phyloP scores from a whole-genome alignment of 2,113 vertebrate genomes.

The Perca flavescens region DNA sequence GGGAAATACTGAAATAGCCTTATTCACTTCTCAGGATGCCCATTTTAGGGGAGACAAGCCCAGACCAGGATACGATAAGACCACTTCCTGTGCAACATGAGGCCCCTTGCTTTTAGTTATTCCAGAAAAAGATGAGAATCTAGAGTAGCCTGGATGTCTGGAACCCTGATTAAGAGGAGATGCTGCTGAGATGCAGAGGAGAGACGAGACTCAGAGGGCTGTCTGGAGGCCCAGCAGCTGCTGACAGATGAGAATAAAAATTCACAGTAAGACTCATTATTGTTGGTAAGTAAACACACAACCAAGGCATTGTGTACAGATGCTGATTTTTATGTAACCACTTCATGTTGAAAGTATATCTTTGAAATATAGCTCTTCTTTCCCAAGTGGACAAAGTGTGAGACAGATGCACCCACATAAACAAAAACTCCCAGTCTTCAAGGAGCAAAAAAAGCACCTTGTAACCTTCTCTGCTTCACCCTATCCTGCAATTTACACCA shows the following conservation, averaged over 20 bases:
- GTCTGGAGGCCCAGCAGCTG: slow-evolving; percentile 38
- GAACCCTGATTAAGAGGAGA: slow-evolving; percentile 23
- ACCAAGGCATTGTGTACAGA: neutral
- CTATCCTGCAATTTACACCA: slow-evolving; percentile 15
- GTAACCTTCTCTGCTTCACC: neutral
- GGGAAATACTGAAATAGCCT: slow-evolving; percentile 71
- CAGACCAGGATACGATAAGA: slow-evolving; percentile 47
- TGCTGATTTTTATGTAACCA: neutral
- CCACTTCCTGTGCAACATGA: slow-evolving; percentile 47
- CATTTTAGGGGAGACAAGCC: slow-evolving; percentile 59
- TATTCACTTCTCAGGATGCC: slow-evolving; percentile 66
- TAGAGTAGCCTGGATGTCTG: slow-evolving; percentile 26
- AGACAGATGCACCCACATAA: neutral
- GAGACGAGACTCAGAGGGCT: slow-evolving; percentile 1
- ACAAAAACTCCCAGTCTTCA: neutral
- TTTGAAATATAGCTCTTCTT: slow-evolving; percentile 7
- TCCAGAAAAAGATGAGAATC: slow-evolving; percentile 45
- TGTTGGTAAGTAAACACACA: slow-evolving; percentile 1
- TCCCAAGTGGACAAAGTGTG: neutral
- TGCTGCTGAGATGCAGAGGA: slow-evolving; percentile 27
- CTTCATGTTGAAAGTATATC: slow-evolving; percentile 6
- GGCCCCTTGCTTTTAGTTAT: slow-evolving; percentile 19
- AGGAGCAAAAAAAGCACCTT: neutral
- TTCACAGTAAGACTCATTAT: neutral
- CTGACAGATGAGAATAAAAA: slow-evolving; percentile 49